Base-by-base conservation (phyloP, 2,113 vertebrate genomes). In the Cyprinus carpio region DNA sequence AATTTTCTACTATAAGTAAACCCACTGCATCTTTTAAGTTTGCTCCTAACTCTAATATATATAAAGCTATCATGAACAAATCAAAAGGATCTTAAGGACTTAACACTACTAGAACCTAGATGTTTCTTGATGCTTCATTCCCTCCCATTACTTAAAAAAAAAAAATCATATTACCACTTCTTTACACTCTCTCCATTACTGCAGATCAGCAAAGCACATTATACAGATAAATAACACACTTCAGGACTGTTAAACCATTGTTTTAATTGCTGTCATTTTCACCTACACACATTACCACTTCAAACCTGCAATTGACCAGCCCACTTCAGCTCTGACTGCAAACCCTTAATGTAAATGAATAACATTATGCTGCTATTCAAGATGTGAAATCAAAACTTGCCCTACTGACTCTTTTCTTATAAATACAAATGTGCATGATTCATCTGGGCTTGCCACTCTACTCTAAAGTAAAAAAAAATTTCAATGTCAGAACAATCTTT, bases 121-220 rank as follows among this genome's bases (percentile, higher is more conserved):
- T 64, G 60, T 18, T 51, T 51, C 46, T 54, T 51, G 3, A 31
- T 20, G 46, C 7, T 25, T 27, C 37, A 43, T 43, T 46, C 62
- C 8, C 37, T 62, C 20, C 25, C 18, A 37, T 40, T 58, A 58
- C 56, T 5, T 40, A n/a, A 23, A 34, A n/a, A 6, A 40, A 29
- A 51, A 51, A 51, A 58, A 58, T 23, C 20, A 9, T 58, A 23
- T 58, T 58, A 23, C 20, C 56, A 58, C 23, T 65, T 31, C 16
- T 81, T 58, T 3, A 77, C 75, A 37, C 62, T 69, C 81, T 84
- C 49, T 81, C 27, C 4, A 40, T 75, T 56, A 79, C 86, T 90
- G 86, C 89, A 71, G 91, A 95, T 96, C 95, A 95, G 95, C 93
- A 95, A 95, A 95, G 94, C 90, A 94, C 95, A 95, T 96, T 96